Percentiles rank a stretch among this genome's conserved stretches.
Conservation (phyloP, 2,113 vertebrate genomes). For the Eclectus roratus region DNA sequence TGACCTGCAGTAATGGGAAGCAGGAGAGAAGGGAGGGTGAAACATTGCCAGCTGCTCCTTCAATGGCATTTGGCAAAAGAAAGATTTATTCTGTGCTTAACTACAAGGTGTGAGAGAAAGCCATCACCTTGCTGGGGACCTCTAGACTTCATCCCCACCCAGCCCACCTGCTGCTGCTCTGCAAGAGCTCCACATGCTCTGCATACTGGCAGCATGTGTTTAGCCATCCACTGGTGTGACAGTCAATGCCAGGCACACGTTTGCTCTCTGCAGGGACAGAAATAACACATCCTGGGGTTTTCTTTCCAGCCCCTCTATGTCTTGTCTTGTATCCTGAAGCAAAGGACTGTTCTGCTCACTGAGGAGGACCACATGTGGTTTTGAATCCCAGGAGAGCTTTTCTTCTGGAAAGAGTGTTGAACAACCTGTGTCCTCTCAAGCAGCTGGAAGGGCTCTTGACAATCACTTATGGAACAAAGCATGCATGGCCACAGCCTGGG, state of each 20-base stretch:
- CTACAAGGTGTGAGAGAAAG: not conserved
- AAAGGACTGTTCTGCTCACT: not conserved
- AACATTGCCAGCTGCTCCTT: not conserved
- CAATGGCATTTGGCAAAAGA: fast-evolving
- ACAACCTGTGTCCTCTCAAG: not conserved
- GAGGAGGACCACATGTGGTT: not conserved
- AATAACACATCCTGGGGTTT: not conserved
- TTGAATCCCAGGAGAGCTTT: not conserved
- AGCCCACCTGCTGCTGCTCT: fast-evolving
- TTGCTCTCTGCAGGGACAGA: not conserved
- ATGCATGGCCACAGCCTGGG: not conserved
- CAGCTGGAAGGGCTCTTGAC: not conserved
- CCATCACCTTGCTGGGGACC: not conserved
- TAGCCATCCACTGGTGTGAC: not conserved
- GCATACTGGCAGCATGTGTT: not conserved
- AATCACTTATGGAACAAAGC: not conserved
- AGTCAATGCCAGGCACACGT: not conserved
- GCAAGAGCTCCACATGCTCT: fast-evolving
- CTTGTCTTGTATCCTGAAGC: not conserved
- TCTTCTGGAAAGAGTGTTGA: not conserved
- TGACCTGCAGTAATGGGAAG: slow-evolving; percentile 5
- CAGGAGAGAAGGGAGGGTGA: not conserved
- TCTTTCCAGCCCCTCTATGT: not conserved
- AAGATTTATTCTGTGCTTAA: not conserved
- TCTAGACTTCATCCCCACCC: not conserved